Base-by-base conservation (phyloP, 1,140 invertebrate genomes). In the Mactra quadrangularis region DNA sequence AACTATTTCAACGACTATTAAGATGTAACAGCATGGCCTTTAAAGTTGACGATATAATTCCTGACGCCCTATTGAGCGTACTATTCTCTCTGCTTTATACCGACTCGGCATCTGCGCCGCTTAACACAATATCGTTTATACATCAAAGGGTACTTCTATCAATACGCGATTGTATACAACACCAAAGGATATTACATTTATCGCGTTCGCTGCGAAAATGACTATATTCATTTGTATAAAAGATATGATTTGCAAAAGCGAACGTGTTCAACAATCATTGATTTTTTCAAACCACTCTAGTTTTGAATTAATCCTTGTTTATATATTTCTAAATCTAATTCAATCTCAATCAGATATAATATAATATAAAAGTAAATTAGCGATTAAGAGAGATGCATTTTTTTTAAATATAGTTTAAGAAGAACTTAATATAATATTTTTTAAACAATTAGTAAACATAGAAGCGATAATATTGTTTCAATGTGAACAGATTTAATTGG, bases 151-250 rank as follows among this genome's bases (percentile, higher is more conserved):
- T 64, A 66, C 60, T 57, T 50, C 50, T 50, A 71, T 71, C 55
- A 81, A 81, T 81, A 60, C 47, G 22, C 29, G 27, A 25, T 38
- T 81, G 66, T 81, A 81, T 70, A 68, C 29, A 41, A 45, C 57
- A 22, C 70, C 74, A 85, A 85, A 75, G 81, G 86, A 87, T 87
- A 85, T 87, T 83, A 87, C 81, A 85, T 85, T 87, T 85, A 85
- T 75, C 81, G 71, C 76, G 66, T 70, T 86, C 78, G 68, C 75
- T 81, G 70, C 68, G 47, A 77, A 83, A 83, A 70, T 57, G 71
- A 38, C 64, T 78, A 50, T 55, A 47, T 79, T 74, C 57, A 74
- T 17, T 59, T 76, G 55, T 76, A 29, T 76, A 76, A 76, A 76
- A 60, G 74, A 38, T 57, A 60, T 50, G 45, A 41, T 76, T 62